A percentile compares a stretch with the other conserved stretches of the same genome.
Evolutionary conservation across 2,888 invertebrate genomes (phyloP).

Genomic region (Caenorhabditis angaria): DNA sequence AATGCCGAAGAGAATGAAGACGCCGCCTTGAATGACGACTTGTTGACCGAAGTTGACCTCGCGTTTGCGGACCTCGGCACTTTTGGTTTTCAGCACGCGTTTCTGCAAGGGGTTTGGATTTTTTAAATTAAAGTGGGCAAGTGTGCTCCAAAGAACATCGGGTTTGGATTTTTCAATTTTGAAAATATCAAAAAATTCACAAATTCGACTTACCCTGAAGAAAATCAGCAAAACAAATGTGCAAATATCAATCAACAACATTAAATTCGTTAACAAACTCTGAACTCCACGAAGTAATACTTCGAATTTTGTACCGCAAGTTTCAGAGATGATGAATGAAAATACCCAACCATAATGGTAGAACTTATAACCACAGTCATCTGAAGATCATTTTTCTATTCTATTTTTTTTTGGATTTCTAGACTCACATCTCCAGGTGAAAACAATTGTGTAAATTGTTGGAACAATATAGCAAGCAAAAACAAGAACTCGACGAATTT

Average conservation of each 20-base stretch:
- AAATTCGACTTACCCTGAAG: constrained; percentile 14
- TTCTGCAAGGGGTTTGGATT: background rate
- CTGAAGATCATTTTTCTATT: background rate
- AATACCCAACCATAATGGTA: background rate
- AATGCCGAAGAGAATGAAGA: constrained; percentile 12
- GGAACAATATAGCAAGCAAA: background rate
- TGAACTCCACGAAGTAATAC: background rate
- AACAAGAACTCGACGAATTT: background rate
- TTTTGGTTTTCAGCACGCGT: background rate
- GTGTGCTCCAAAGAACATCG: too few relatives aligned
- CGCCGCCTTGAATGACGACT: constrained; percentile 23
- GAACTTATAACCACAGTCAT: background rate
- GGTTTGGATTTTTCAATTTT: too few relatives aligned
- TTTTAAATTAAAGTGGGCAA: background rate
- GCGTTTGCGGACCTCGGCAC: background rate
- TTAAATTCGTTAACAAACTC: background rate
- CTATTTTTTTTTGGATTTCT: background rate
- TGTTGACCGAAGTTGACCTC: constrained; percentile 22
- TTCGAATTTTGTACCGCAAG: background rate
- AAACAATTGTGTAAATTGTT: background rate
- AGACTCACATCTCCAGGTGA: background rate
- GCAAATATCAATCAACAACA: constrained; percentile 11
- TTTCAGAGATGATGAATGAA: background rate
- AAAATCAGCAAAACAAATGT: constrained; percentile 9
- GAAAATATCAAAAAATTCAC: too few relatives aligned